Evolutionary conservation across 2,888 invertebrate genomes (phyloP).

Genomic region (Leistus spinibarbis): DNA sequence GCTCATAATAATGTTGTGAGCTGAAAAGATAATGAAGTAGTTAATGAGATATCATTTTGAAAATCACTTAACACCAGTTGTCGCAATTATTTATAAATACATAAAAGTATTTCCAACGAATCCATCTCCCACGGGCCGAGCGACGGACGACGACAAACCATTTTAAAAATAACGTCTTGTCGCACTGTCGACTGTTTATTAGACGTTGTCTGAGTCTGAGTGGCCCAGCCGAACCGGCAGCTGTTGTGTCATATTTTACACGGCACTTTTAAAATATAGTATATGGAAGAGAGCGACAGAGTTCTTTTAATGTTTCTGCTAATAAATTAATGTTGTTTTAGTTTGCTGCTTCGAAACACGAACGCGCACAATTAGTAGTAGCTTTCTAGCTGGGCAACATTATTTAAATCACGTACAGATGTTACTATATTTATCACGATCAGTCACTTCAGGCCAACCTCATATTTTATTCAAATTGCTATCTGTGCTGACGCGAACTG

Average conservation of each 20-base stretch:
- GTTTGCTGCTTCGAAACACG: conserved; percentile 30
- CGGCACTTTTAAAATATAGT: conserved; percentile 31
- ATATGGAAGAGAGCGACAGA: conserved; percentile 14
- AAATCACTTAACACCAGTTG: conserved; percentile 34
- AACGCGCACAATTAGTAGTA: conserved; percentile 34
- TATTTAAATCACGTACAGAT: conserved; percentile 35
- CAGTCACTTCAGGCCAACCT: conserved; percentile 22
- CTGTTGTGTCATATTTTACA: conserved; percentile 34
- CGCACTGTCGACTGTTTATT: conserved; percentile 22
- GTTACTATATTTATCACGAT: conserved; percentile 29
- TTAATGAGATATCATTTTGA: conserved; percentile 25
- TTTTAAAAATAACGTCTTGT: conserved; percentile 17
- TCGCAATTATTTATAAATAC: conserved; percentile 36
- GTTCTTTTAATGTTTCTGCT: conserved; percentile 34
- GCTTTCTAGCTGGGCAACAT: conserved; percentile 25
- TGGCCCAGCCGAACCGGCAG: conserved; percentile 18
- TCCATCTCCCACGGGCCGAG: conserved; percentile 36
- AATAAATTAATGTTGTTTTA: conserved; percentile 37
- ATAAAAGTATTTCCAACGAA: conserved; percentile 20
- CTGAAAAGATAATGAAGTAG: neutral
- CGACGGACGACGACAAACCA: neutral
- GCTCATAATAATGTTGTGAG: no score
- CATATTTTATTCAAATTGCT: conserved; percentile 24
- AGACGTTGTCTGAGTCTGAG: conserved; percentile 27
- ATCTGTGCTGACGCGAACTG: neutral